Conservation (phyloP, 2,888 invertebrate species). For the Smittia sp. region DNA sequence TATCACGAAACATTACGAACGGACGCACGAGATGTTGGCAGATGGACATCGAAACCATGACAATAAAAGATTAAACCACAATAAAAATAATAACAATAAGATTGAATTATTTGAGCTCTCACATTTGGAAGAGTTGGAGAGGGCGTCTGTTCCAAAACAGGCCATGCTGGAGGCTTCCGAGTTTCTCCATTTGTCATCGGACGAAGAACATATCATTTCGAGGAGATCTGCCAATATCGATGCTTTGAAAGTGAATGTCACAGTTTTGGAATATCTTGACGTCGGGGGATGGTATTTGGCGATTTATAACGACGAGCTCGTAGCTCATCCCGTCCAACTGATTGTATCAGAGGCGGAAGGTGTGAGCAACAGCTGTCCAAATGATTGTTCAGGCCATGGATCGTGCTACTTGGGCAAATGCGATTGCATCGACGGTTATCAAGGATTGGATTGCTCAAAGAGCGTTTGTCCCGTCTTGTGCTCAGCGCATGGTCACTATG, state of each 20-base stretch:
- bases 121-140: neutral
- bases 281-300: slow-evolving; percentile 92
- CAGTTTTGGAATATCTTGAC: slow-evolving; percentile 81
- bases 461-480: slow-evolving; percentile 96
- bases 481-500: slow-evolving; percentile 92
- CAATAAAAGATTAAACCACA: slow-evolving; percentile 47
- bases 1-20: slow-evolving; percentile 43
- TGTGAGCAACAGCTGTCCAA: slow-evolving; percentile 86
- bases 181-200: slow-evolving; percentile 45
- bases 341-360: slow-evolving; percentile 86
- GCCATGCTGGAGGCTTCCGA: slow-evolving; percentile 1
- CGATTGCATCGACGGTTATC: slow-evolving; percentile 88
- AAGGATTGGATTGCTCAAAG: slow-evolving; percentile 79
- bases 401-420: slow-evolving; percentile 91
- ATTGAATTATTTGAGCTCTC: neutral
- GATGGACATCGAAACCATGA: slow-evolving; percentile 50
- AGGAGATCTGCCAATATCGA: slow-evolving; percentile 56
- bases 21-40: slow-evolving; percentile 46
- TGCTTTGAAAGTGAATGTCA: slow-evolving; percentile 78
- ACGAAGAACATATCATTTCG: slow-evolving; percentile 46
- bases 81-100: slow-evolving; percentile 5
- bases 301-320: slow-evolving; percentile 88
- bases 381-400: slow-evolving; percentile 88
- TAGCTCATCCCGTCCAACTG: slow-evolving; percentile 80
- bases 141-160: neutral